Percentiles rank a stretch among this genome's conserved stretches.
Conservation (phyloP, 2,888 invertebrate genomes). For the Dichetophora obliterata region DNA sequence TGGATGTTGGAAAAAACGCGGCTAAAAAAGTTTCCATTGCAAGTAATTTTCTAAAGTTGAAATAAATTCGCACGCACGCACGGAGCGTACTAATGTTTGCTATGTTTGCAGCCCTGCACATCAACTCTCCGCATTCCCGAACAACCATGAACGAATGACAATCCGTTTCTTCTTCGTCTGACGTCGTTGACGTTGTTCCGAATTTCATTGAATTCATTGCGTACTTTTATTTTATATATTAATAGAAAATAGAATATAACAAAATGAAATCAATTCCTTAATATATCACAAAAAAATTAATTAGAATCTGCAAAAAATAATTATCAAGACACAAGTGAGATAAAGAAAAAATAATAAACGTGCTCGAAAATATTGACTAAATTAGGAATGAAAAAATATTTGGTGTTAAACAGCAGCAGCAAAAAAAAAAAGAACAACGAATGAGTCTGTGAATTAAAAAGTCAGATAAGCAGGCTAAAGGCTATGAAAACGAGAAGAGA, state of each 20-base stretch:
- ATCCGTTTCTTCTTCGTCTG: constrained; percentile 34
- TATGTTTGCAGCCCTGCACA: background rate
- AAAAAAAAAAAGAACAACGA: constrained; percentile 1
- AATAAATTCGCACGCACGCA: too few species aligned
- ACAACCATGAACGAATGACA: constrained; percentile 27
- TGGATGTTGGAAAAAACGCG: too few species aligned
- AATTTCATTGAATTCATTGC: background rate
- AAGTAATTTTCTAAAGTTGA: too few species aligned
- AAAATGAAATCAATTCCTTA: constrained; percentile 3
- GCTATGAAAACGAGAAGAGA: constrained; percentile 9
- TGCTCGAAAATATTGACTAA: constrained; percentile 13
- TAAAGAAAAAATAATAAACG: constrained; percentile 13
- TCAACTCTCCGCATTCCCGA: constrained; percentile 4
- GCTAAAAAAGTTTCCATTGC: too few species aligned
- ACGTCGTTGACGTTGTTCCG: constrained; percentile 38
- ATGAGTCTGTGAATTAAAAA: constrained; percentile 16
- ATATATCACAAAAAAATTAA: background rate
- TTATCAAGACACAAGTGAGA: background rate
- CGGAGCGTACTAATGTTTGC: too few species aligned
- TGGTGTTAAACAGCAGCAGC: constrained; percentile 12
- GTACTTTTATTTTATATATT: constrained; percentile 10
- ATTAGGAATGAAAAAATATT: constrained; percentile 29
- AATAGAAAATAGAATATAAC: constrained; percentile 19
- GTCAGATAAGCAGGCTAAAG: constrained; percentile 9
- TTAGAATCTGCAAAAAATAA: constrained; percentile 3